Evolutionary conservation across 2,113 vertebrate species (phyloP).

Genomic region (Rhinolophus ferrumequinum): DNA sequence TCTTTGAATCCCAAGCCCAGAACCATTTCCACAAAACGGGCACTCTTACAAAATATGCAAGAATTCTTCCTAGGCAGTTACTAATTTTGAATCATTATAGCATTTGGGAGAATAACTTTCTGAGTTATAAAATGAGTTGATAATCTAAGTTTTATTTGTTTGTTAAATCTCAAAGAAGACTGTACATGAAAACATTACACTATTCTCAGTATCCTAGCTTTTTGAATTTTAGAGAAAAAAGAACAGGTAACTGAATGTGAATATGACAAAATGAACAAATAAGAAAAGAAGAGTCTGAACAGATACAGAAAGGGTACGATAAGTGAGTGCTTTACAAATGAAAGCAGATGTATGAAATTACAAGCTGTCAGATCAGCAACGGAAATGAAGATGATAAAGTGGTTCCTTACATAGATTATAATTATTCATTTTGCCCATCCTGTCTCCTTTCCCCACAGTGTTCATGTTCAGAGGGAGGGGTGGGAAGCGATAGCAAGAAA

Average conservation of each 20-base stretch:
- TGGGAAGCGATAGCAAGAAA: slow-evolving; percentile 66
- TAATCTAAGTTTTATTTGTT: neutral
- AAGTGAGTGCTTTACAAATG: slow-evolving; percentile 95
- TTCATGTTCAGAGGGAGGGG: slow-evolving; percentile 54
- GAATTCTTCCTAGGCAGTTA: neutral
- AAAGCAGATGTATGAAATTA: slow-evolving; percentile 99
- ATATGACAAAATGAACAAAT: slow-evolving; percentile 84
- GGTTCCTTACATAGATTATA: slow-evolving; percentile 91
- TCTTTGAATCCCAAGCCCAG: neutral
- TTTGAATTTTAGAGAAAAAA: slow-evolving; percentile 78
- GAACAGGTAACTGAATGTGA: slow-evolving; percentile 81
- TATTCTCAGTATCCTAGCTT: slow-evolving; percentile 75
- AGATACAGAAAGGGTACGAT: slow-evolving; percentile 86
- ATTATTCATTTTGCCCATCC: slow-evolving; percentile 92
- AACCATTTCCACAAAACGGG: neutral
- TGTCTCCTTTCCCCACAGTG: slow-evolving; percentile 84
- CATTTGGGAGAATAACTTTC: slow-evolving; percentile 39
- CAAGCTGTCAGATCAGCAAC: slow-evolving; percentile 94
- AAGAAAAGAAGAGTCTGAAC: slow-evolving; percentile 82
- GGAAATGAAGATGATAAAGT: slow-evolving; percentile 95
- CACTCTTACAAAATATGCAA: neutral
- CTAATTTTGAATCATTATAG: slow-evolving; percentile 8
- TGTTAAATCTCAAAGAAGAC: slow-evolving; percentile 66
- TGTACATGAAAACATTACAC: slow-evolving; percentile 64
- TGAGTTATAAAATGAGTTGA: slow-evolving; percentile 56